These are phyloP conservation scores for Bombus affinis DNA, from an alignment of 1,140 invertebrate genomes.

Conservation along the genomic window DNA sequence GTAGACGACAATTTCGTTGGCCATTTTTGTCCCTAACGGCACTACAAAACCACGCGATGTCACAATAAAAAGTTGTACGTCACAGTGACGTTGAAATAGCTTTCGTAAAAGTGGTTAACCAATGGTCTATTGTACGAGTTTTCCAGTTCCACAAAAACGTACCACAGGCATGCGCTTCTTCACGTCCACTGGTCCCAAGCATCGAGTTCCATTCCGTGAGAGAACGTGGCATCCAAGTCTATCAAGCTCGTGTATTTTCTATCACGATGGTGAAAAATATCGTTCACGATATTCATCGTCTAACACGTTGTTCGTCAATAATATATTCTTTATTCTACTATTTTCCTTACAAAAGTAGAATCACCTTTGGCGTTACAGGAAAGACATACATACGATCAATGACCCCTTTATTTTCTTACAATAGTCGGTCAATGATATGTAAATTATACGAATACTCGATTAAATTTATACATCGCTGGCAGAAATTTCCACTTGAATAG, in stretches of 20 bases:
- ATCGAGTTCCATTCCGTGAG: background rate
- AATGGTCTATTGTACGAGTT: background rate
- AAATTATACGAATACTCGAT: too few species aligned
- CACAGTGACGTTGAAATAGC: background rate
- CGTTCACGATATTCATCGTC: background rate
- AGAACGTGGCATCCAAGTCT: background rate
- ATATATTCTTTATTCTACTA: background rate
- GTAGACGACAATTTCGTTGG: background rate
- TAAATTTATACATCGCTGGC: background rate
- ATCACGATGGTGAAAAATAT: background rate
- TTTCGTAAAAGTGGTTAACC: slow-evolving; percentile 1
- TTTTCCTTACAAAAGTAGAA: too few species aligned
- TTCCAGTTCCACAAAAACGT: background rate
- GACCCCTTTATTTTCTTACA: too few species aligned
- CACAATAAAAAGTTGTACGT: background rate
- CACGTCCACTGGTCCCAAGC: background rate
- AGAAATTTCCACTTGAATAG: background rate
- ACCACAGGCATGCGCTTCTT: background rate
- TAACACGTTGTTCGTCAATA: background rate
- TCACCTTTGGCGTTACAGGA: too few species aligned
- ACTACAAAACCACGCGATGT: background rate
- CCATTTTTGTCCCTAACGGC: background rate
- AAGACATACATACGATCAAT: too few species aligned
- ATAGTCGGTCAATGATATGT: too few species aligned
- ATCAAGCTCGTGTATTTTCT: background rate